Conservation (phyloP, 2,888 invertebrate genomes). For the Tromatobia lineatoria region DNA sequence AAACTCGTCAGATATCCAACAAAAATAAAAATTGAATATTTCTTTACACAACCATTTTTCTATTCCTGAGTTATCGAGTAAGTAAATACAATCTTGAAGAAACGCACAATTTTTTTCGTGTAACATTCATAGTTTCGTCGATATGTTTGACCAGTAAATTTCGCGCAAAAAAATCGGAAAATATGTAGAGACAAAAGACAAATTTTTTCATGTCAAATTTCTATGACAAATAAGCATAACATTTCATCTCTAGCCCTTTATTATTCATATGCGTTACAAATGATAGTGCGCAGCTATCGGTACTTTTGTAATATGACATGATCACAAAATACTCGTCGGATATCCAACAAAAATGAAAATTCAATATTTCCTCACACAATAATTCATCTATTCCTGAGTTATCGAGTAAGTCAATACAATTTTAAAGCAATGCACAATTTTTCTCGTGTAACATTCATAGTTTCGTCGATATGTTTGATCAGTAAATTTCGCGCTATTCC, state of each 20-base stretch:
- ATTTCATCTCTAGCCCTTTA: too few relatives aligned
- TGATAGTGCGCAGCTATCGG: too few relatives aligned
- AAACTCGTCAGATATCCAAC: neutral
- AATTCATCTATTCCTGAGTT: neutral
- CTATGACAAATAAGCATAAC: too few relatives aligned
- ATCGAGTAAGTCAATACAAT: neutral
- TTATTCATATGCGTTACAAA: too few relatives aligned
- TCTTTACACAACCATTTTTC: neutral
- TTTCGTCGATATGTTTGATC: conserved; percentile 11
- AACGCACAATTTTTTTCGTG: neutral
- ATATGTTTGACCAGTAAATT: conserved; percentile 8
- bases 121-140: neutral
- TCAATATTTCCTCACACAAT: neutral
- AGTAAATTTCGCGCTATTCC: neutral
- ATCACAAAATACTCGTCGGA: too few relatives aligned
- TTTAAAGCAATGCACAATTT: neutral
- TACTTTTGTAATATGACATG: too few relatives aligned
- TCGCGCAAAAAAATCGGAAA: too few relatives aligned
- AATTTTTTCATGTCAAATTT: too few relatives aligned
- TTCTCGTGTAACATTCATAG: neutral
- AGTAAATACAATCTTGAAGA: neutral
- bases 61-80: neutral
- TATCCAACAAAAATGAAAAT: conserved; percentile 16
- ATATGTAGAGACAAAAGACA: too few relatives aligned
- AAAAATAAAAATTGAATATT: conserved; percentile 13